Conservation (phyloP, 1,140 invertebrate species). For the Heliconius hewitsoni region DNA sequence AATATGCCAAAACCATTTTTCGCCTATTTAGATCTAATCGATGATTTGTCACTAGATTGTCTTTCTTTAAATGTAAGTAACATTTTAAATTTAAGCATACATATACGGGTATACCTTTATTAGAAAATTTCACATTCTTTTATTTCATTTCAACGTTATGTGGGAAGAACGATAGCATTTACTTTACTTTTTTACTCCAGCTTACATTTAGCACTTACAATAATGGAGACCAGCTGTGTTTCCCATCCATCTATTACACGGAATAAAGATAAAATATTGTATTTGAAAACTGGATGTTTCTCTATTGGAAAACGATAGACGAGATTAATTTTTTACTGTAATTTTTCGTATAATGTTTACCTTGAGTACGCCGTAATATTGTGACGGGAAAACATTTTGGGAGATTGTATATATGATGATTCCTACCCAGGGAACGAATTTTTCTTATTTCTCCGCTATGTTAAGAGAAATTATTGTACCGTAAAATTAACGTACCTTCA, state of each 20-base stretch:
- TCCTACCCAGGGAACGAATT: too few species aligned
- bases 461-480: too few species aligned
- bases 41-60: too few species aligned
- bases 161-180: neutral
- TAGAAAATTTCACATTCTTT: neutral
- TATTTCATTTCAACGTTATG: neutral
- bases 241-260: slow-evolving; percentile 23
- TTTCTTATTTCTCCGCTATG: too few species aligned
- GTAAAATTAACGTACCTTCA: too few species aligned
- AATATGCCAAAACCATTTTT: too few species aligned
- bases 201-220: slow-evolving; percentile 19
- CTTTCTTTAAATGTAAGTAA: too few species aligned
- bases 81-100: too few species aligned
- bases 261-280: slow-evolving; percentile 14
- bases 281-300: slow-evolving; percentile 10
- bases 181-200: neutral
- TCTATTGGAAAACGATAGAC: slow-evolving; percentile 1
- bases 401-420: too few species aligned
- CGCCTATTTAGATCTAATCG: too few species aligned
- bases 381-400: too few species aligned
- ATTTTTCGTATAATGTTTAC: neutral
- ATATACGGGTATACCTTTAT: neutral
- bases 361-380: neutral
- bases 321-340: neutral
- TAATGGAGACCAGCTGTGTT: slow-evolving; percentile 20